A percentile compares a stretch with the other conserved stretches of the same genome.
Conservation (phyloP, 2,113 vertebrate species). For the Heliornis fulica region DNA sequence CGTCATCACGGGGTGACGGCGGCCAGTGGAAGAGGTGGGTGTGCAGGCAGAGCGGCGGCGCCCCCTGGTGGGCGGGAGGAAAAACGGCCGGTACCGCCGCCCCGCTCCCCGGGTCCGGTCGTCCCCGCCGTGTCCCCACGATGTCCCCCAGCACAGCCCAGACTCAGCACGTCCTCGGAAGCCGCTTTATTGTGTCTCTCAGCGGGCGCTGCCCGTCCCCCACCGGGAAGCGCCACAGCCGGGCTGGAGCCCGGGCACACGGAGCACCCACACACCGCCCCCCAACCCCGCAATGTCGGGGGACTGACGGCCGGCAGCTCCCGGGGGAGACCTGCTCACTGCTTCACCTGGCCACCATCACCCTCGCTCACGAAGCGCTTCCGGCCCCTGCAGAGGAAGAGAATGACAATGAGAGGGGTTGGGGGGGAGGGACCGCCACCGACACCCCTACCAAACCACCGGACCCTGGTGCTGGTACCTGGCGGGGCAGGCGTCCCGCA, state of each 20-base stretch:
- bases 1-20: not conserved
- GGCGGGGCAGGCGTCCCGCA: constrained; percentile 81
- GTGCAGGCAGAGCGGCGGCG: not conserved
- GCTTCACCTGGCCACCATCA: constrained; percentile 81
- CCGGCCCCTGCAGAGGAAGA: constrained; percentile 75
- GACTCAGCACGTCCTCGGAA: not conserved
- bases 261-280: too few species aligned
- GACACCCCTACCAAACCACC: too few species aligned
- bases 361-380: constrained; percentile 89
- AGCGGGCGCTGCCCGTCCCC: too few species aligned
- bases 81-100: rapidly evolving
- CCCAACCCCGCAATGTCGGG: too few species aligned
- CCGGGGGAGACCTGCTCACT: constrained; percentile 31
- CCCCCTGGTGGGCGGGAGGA: not conserved
- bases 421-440: too few species aligned
- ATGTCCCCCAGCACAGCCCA: not conserved
- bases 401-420: not conserved
- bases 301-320: not conserved
- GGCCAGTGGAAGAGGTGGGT: too few species aligned
- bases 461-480: constrained; percentile 59
- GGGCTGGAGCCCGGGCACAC: not conserved
- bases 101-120: too few species aligned
- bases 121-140: not conserved
- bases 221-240: not conserved
- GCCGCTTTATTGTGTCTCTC: not conserved